phyloP scores from a whole-genome alignment of 2,113 vertebrate species.

The Apteryx owenii region DNA sequence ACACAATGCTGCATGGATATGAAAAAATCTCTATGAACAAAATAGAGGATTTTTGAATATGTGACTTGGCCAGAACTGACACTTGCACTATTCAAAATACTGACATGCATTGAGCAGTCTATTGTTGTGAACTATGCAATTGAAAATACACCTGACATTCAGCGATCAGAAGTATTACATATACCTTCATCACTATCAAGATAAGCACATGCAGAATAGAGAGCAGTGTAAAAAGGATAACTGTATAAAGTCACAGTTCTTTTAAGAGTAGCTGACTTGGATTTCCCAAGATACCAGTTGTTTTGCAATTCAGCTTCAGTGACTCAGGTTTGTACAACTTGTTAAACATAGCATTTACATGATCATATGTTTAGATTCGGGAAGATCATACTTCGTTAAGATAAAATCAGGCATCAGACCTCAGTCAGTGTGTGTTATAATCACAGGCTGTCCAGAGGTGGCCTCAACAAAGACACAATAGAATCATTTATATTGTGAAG shows the following conservation, averaged over 20 bases:
- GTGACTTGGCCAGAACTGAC: neutral
- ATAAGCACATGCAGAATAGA: neutral
- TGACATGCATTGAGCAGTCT: neutral
- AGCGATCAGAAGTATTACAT: neutral
- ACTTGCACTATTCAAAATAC: neutral
- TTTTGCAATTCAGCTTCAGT: neutral
- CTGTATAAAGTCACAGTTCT: neutral
- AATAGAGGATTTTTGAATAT: neutral
- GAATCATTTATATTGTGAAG: neutral
- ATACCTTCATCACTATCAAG: neutral
- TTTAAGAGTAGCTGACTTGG: neutral
- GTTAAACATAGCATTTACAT: neutral
- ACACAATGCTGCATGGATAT: neutral
- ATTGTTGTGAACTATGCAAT: neutral
- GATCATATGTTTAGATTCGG: neutral
- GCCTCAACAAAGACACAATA: neutral
- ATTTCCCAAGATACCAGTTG: neutral
- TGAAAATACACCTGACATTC: neutral
- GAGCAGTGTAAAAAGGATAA: neutral
- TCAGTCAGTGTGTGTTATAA: neutral
- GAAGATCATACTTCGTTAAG: neutral
- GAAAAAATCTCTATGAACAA: neutral
- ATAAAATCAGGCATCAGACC: neutral
- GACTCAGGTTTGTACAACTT: neutral
- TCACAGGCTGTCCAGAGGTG: neutral